Conservation (phyloP, 2,797 vertebrate genomes). For the Nasua narica region DNA sequence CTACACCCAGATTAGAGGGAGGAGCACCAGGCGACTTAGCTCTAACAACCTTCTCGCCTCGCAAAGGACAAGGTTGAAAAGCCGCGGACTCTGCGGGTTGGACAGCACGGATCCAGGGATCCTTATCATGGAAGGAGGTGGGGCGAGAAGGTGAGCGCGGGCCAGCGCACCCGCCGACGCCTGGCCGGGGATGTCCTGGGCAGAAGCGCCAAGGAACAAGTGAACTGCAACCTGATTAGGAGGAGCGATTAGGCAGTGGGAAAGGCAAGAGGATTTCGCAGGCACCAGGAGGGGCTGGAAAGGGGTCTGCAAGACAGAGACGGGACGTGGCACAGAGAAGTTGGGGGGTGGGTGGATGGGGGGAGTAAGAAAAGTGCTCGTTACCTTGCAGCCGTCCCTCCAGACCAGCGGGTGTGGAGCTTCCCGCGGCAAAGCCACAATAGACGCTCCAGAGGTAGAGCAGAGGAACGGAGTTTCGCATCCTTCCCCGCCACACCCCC, state of each 20-base stretch:
- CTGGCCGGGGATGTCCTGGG: background rate
- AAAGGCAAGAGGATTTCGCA: background rate
- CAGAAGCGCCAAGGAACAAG: background rate
- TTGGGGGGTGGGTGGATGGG: background rate
- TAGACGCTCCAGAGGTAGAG: constrained; percentile 52
- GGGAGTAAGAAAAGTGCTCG: background rate
- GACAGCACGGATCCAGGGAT: background rate
- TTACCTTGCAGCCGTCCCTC: constrained; percentile 66
- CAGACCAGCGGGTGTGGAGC: background rate
- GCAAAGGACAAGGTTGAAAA: background rate
- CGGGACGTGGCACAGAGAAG: background rate
- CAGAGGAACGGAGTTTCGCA: constrained; percentile 37
- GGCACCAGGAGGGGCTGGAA: background rate
- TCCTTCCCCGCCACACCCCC: constrained; percentile 51
- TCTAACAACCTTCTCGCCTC: background rate
- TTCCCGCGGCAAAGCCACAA: constrained; percentile 53
- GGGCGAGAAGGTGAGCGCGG: background rate
- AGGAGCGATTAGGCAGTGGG: background rate
- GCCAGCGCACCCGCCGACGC: background rate
- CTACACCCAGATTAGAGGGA: background rate
- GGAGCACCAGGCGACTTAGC: background rate
- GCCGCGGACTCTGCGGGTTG: background rate
- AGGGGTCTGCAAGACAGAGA: background rate
- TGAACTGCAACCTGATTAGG: background rate
- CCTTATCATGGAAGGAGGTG: accelerated